Base-by-base conservation (phyloP, 2,888 invertebrate genomes). In the Lampropteryx suffumata region DNA sequence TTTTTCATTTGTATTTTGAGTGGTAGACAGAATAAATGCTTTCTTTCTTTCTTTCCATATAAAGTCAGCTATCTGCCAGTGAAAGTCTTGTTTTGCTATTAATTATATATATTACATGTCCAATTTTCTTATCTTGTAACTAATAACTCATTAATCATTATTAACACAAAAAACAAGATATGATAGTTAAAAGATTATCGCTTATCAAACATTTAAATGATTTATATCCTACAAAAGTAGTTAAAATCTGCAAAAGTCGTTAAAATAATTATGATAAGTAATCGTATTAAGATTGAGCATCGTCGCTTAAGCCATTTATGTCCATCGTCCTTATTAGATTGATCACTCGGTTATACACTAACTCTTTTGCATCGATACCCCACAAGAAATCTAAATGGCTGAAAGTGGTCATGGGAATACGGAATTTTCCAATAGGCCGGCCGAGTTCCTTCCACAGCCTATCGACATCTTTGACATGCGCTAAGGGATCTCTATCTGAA, bases 341-440 rank as follows among this genome's bases (percentile, higher is more conserved):
- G 11, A 93, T 74, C 27, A 93, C 76, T 57, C 91, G 86, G 45
- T 92, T 79, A 65, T 93, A 94, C 0, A 95, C 69, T 46, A 94
- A 70, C 2, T 82, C 80, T 45, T 85, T 91, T 0, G 92, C 92
- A 69, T 94, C 89, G 9, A 91, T 92, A 9, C 92, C 94, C 92
- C 93, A 94, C 58, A 94, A 79, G 69, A 94, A 95, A 69, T 95
- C 95, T 53, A 95, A 69, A 71, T 95, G 95, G 69, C 92, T 94
- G 66, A 94, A 95, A 4, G 79, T 77, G 1, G 80, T 65, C 65
- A 91, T 79, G 0, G 92, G 88, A 7, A 95, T 90, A 34, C 90
- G 76, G 75, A 92, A 92, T 56, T 91, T 86, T 9, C 91, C 92
- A 2, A 92, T 85, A 33, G 91, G 81, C 61, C 88, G 92, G 47